phyloP scores from a whole-genome alignment of 2,797 vertebrate genomes.

The Pseudochirops corinnae region DNA sequence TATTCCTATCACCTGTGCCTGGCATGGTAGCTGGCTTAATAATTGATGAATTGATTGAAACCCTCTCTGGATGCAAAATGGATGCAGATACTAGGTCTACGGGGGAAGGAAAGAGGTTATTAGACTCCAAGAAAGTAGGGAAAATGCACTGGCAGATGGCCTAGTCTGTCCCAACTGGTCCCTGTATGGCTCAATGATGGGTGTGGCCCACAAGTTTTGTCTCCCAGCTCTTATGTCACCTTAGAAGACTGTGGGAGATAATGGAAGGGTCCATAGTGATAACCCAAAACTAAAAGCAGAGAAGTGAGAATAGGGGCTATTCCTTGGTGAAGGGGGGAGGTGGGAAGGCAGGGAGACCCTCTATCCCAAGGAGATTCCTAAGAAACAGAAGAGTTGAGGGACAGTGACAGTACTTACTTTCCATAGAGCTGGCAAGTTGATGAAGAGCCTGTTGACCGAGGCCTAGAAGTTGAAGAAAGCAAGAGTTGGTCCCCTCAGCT shows the following conservation, averaged over 20 bases:
- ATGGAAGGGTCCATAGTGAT: not conserved
- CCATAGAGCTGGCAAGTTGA: conserved; percentile 74
- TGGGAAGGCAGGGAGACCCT: not conserved
- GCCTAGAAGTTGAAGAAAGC: conserved; percentile 70
- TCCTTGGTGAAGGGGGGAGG: not conserved
- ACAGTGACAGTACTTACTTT: conserved; percentile 62
- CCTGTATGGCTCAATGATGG: not conserved
- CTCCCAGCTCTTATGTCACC: not conserved
- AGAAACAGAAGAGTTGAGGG: not conserved
- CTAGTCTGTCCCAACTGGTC: not conserved
- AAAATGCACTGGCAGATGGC: not conserved
- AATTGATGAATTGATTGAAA: not conserved
- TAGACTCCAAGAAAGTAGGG: not conserved
- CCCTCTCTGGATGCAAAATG: not conserved
- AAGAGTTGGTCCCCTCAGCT: conserved; percentile 7
- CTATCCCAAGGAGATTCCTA: no score
- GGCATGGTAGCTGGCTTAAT: not conserved
- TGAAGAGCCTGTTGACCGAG: conserved; percentile 76
- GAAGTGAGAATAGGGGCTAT: not conserved
- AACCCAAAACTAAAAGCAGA: not conserved
- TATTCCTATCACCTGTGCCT: not conserved
- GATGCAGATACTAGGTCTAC: not conserved
- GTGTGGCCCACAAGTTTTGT: not conserved
- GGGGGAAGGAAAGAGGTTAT: not conserved
- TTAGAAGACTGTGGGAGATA: not conserved